Evolutionary conservation across 2,113 vertebrate genomes (phyloP), one percentile per base, ranked within the genome.

Genomic region (Pedionomus torquatus): DNA sequence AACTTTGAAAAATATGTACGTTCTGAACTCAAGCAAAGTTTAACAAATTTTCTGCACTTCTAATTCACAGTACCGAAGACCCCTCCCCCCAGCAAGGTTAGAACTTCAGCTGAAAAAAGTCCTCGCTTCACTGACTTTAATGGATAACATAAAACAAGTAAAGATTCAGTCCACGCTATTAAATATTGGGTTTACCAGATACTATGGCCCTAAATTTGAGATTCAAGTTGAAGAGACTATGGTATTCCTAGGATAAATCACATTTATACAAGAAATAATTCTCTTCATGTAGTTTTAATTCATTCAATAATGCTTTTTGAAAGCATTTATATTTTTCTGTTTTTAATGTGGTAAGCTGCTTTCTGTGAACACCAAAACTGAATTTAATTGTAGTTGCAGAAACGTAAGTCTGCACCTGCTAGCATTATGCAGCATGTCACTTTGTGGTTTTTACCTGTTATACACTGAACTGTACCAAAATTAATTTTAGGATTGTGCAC

Each of bases 301-400:
- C 0, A 60, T 52, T 80, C 3, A 0, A 41, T 44, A 61, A 35
- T 1, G 10, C 4, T 80, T 79, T 58, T 35, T 1, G 21, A 72
- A 43, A 41, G 2, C 2, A 25, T 33, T 37, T 72, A 37, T 7
- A 24, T 55, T 83, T 57, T 88, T 16, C 31, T 85, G 0, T 11
- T 83, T 91, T 64, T 70, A 33, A 37, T 49, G 37, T 37, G 18
- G 10, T 46, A 18, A 83, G 20, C 8, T 55, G 9, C 28, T 48
- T 90, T 71, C 25, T 46, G 30, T 60, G 68, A 70, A 77, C 18
- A 66, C 3, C 25, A 70, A 52, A 80, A 49, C 17, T 20, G 28
- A 70, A 93, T 81, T 86, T 51, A 80, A 81, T 16, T 77, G 41
- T 39, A 66, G 43, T 15, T 65, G n/a, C 23, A 63, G 44, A 72